Evolutionary conservation across 2,113 vertebrate genomes (phyloP), one percentile per base, ranked within the genome.

Genomic region (Geococcyx californianus): DNA sequence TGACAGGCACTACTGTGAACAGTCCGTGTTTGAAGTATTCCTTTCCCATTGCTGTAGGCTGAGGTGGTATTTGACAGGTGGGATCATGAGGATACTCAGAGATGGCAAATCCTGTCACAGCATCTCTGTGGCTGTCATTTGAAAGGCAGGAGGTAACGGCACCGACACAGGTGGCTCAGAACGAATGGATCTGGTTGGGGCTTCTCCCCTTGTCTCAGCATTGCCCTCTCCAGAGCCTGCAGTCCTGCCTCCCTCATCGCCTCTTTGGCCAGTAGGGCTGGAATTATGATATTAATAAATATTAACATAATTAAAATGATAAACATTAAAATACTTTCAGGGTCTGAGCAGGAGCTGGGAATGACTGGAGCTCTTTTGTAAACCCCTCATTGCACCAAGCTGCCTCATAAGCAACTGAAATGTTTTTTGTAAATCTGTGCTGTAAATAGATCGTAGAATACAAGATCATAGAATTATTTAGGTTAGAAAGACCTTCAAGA

Each of bases 91-190:
- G 67, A 60, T 76, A 4, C 36, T 75, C 52, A 2, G 15, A 42
- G 47, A 25, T 79, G n/a, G 49, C 17, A 49, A 2, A 63, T 56
- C 44, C 36, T 77, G 33, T 54, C 45, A 14, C 42, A 62, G 33
- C 64, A 24, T 36, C 54, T 62, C 69, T 25, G 18, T 33, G 42
- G 26, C 21, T 21, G 12, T 31, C 33, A 7, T 49, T 29, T 19
- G 49, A 44, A 21, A 70, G 60, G 7, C 31, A 24, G 5, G 24
- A 60, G 67, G 13, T n/a, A 9, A 38, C 38, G 1, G 7, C 18
- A 28, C 17, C 54, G 25, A 19, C 15, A 17, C 0, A 0, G 2
- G 4, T 0, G 3, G 47, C 59, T 54, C 25, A 0, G 10, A 72
- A 60, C 3, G 6, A 55, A 1, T n/a, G 44, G 49, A 13, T 51